phyloP scores from a whole-genome alignment of 2,888 invertebrate genomes.

The Caenorhabditis panamensis region DNA sequence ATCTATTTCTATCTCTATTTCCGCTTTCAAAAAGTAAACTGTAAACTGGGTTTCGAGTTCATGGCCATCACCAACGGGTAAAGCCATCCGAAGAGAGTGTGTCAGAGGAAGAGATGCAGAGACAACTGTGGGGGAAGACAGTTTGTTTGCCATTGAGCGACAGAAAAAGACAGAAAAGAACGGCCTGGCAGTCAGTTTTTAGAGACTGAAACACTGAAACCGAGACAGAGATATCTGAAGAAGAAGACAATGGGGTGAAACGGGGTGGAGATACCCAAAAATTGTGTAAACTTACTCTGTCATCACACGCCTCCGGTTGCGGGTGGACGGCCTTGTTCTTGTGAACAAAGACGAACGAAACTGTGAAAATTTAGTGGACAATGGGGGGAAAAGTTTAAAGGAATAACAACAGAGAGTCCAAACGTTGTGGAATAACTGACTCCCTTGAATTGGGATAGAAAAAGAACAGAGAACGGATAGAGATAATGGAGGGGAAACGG shows the following conservation, averaged over 20 bases:
- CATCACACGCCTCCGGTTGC: slow-evolving; percentile 10
- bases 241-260: slow-evolving; percentile 8
- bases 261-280: slow-evolving; percentile 7
- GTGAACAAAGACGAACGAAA: slow-evolving; percentile 29
- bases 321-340: slow-evolving; percentile 27
- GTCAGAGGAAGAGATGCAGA: slow-evolving; percentile 20
- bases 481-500: slow-evolving; percentile 10
- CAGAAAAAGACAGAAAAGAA: slow-evolving; percentile 1
- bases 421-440: too few relatives aligned
- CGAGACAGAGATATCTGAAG: slow-evolving; percentile 14
- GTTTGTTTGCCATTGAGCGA: slow-evolving; percentile 46
- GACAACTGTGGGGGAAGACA: too few relatives aligned
- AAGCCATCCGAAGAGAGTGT: background rate
- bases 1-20: too few relatives aligned
- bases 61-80: slow-evolving; percentile 29
- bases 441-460: background rate
- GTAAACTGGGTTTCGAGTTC: slow-evolving; percentile 47
- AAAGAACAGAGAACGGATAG: slow-evolving; percentile 3
- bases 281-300: slow-evolving; percentile 52
- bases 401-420: too few relatives aligned
- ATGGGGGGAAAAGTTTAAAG: background rate
- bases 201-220: slow-evolving; percentile 20
- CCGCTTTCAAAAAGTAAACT: slow-evolving; percentile 6
- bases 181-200: background rate
- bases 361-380: slow-evolving; percentile 3